These are phyloP conservation scores for Emydoidea blandingii DNA, from an alignment of 2,797 vertebrate species.

Conservation along the genomic window DNA sequence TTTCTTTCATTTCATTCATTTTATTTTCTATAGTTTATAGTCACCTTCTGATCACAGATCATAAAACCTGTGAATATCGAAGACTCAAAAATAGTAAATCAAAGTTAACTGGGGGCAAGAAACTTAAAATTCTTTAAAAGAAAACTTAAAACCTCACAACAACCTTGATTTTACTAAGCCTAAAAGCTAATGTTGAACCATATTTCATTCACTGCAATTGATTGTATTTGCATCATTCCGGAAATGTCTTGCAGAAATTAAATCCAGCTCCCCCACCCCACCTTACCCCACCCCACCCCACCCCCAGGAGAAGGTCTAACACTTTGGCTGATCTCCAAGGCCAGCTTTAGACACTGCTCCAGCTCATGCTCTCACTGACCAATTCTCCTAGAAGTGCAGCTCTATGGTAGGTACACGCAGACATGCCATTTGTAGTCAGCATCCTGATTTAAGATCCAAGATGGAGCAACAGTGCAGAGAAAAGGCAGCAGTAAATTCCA, in stretches of 20 bases:
- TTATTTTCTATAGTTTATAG: conserved; percentile 43
- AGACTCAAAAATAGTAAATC: conserved; percentile 48
- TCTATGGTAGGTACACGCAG: conserved; percentile 59
- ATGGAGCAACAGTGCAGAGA: conserved; percentile 69
- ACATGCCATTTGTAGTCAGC: conserved; percentile 75
- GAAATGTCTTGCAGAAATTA: conserved; percentile 68
- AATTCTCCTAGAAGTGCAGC: conserved; percentile 63
- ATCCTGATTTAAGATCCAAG: conserved; percentile 64
- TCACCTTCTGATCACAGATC: background rate
- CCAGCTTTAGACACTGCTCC: background rate
- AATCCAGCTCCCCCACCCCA: conserved; percentile 33
- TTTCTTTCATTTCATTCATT: conserved; percentile 39
- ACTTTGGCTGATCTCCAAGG: conserved; percentile 50
- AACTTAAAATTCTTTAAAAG: conserved; percentile 53
- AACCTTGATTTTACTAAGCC: conserved; percentile 56
- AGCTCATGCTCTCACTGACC: conserved; percentile 27
- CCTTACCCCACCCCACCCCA: background rate
- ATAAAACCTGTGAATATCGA: conserved; percentile 43
- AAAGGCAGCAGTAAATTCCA: conserved; percentile 60
- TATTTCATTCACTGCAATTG: conserved; percentile 70
- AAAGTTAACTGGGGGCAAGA: conserved; percentile 38
- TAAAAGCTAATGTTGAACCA: conserved; percentile 62
- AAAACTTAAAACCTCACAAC: conserved; percentile 65
- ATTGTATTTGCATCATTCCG: conserved; percentile 57
- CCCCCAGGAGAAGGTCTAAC: conserved; percentile 37